Conservation (phyloP, 2,113 vertebrate species). For the Argyrosomus japonicus region DNA sequence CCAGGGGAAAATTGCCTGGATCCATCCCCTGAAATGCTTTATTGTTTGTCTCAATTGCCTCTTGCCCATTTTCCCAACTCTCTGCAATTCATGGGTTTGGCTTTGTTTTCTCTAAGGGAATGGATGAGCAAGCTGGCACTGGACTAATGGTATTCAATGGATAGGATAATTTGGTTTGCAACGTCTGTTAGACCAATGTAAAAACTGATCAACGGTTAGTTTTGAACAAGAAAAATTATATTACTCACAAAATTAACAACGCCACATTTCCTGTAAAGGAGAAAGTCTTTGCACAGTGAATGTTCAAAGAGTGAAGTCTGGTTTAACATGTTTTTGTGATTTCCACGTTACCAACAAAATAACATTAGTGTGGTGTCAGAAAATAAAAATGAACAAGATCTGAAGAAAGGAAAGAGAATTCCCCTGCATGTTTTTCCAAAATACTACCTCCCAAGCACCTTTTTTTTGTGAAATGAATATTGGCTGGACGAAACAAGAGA, state of each 20-base stretch:
- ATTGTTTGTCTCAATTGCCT: constrained; percentile 33
- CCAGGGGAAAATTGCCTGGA: constrained; percentile 22
- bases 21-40: constrained; percentile 9
- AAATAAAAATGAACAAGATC: constrained; percentile 50
- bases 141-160: constrained; percentile 33
- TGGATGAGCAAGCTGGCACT: constrained; percentile 49
- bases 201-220: not conserved
- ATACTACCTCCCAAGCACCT: constrained; percentile 56
- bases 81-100: constrained; percentile 27
- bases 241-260: not conserved
- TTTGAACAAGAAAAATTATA: not conserved
- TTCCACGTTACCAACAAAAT: constrained; percentile 36
- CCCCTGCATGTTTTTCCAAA: constrained; percentile 56
- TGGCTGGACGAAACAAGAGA: constrained; percentile 73
- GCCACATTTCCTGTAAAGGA: not conserved
- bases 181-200: constrained; percentile 1
- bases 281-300: not conserved
- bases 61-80: constrained; percentile 24
- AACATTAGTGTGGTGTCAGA: constrained; percentile 8
- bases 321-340: constrained; percentile 18
- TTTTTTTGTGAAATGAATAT: constrained; percentile 34
- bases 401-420: constrained; percentile 35
- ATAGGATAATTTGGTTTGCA: constrained; percentile 26
- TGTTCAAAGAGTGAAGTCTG: constrained; percentile 7
- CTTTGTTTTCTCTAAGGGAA: constrained; percentile 51